These are phyloP conservation scores for Etia nguti DNA, from an alignment of 2,113 vertebrate species.

Conservation along the genomic window DNA sequence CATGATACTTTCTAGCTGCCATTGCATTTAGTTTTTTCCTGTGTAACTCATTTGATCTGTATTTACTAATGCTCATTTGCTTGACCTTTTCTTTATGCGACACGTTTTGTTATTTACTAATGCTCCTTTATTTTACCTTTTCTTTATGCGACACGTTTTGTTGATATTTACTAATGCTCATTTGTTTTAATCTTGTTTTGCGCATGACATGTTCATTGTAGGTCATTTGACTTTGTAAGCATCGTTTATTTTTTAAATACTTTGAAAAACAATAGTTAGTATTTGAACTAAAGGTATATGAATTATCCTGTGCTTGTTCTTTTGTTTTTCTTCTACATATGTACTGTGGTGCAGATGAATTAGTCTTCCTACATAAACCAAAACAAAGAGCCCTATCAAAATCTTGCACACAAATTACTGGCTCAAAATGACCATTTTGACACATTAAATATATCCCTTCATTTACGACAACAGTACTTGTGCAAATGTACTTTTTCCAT, in stretches of 20 bases:
- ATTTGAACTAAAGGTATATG: accelerated
- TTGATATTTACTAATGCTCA: not conserved
- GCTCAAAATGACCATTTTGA: not conserved
- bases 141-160: not conserved
- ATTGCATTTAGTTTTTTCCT: no score
- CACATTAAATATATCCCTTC: accelerated
- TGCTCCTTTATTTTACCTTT: not conserved
- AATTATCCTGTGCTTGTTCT: accelerated
- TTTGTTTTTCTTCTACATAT: not conserved
- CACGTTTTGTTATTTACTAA: not conserved
- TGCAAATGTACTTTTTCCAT: not conserved
- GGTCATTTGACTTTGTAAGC: no score
- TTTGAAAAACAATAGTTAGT: no score
- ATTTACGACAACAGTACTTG: accelerated
- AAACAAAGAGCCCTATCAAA: not conserved
- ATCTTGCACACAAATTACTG: not conserved
- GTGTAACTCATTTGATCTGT: no score
- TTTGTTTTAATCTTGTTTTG: not conserved
- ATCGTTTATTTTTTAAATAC: not conserved
- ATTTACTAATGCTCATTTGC: not conserved
- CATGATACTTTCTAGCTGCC: no score
- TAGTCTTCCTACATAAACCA: no score
- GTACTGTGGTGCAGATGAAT: not conserved
- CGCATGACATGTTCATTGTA: no score
- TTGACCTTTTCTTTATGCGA: not conserved